A percentile compares a stretch with the other conserved stretches of the same genome.
These are phyloP conservation scores for Muscina levida DNA, from an alignment of 2,888 invertebrate genomes.

Conservation along the genomic window DNA sequence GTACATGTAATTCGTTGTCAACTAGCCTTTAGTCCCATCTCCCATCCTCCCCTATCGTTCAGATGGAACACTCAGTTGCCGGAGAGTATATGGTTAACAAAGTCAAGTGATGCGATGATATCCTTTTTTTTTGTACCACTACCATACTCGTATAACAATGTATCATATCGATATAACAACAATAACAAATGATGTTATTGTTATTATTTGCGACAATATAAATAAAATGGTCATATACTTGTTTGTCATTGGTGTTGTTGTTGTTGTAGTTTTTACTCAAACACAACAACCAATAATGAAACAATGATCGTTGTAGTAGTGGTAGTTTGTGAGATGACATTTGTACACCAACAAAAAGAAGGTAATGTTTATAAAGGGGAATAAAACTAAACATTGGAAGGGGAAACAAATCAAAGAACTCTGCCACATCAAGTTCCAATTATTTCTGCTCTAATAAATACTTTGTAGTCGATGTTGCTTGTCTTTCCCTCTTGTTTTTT, in stretches of 20 bases:
- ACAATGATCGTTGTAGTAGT: not conserved
- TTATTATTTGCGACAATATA: constrained; percentile 2
- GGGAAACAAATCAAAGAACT: constrained; percentile 23
- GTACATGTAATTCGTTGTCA: too few relatives aligned
- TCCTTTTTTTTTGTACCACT: not conserved
- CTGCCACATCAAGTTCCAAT: constrained; percentile 32
- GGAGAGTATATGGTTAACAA: not conserved
- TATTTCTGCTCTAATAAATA: constrained; percentile 55
- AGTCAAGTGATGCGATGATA: constrained; percentile 3
- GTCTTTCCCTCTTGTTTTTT: too few relatives aligned
- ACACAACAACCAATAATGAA: constrained; percentile 1
- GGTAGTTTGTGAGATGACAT: not conserved
- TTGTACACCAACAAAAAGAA: not conserved
- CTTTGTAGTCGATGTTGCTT: not conserved
- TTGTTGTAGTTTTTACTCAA: not conserved
- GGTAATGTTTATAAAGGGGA: not conserved
- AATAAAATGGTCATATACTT: too few relatives aligned
- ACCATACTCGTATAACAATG: not conserved
- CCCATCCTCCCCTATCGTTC: too few relatives aligned
- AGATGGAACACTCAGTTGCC: too few relatives aligned
- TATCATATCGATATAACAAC: constrained; percentile 12
- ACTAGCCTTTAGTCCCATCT: too few relatives aligned
- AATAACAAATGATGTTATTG: not conserved
- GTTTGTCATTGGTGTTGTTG: not conserved
- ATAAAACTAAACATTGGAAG: not conserved